phyloP scores from a whole-genome alignment of 2,888 invertebrate species.

The Desoria tigrina region DNA sequence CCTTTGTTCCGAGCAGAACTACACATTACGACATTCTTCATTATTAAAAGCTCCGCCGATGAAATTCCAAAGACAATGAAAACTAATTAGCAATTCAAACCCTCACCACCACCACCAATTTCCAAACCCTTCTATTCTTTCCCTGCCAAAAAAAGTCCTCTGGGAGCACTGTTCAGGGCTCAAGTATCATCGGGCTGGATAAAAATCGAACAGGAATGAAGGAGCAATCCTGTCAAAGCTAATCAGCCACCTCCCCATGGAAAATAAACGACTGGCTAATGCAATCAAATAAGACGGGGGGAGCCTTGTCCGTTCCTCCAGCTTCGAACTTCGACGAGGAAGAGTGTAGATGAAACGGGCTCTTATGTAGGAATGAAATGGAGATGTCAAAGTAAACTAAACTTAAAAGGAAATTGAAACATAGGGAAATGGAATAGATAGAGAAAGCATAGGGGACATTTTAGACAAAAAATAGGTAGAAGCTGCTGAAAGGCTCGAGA shows the following conservation, averaged over 20 bases:
- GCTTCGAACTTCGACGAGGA: background rate
- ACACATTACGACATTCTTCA: constrained; percentile 7
- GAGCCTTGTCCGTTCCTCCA: background rate
- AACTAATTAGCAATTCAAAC: constrained; percentile 17
- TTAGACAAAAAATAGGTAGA: background rate
- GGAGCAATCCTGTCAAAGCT: background rate
- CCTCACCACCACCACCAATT: background rate
- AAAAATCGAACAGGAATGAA: constrained; percentile 1
- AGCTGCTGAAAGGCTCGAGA: too few relatives aligned
- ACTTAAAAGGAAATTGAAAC: constrained; percentile 9
- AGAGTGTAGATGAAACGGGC: background rate
- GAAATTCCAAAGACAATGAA: constrained; percentile 18
- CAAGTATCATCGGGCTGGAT: background rate
- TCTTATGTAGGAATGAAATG: background rate
- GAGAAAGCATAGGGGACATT: constrained; percentile 7
- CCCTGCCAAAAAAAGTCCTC: background rate
- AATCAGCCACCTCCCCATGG: constrained; percentile 8
- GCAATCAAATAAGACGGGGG: constrained; percentile 1
- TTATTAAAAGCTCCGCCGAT: constrained; percentile 19
- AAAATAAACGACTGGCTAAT: constrained; percentile 9
- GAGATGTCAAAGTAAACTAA: constrained; percentile 13
- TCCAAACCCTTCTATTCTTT: background rate
- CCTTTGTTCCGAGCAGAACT: too few relatives aligned
- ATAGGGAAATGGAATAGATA: background rate
- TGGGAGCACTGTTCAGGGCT: background rate